These are phyloP conservation scores for Botia kubotai DNA, from an alignment of 2,797 vertebrate genomes.

Conservation along the genomic window DNA sequence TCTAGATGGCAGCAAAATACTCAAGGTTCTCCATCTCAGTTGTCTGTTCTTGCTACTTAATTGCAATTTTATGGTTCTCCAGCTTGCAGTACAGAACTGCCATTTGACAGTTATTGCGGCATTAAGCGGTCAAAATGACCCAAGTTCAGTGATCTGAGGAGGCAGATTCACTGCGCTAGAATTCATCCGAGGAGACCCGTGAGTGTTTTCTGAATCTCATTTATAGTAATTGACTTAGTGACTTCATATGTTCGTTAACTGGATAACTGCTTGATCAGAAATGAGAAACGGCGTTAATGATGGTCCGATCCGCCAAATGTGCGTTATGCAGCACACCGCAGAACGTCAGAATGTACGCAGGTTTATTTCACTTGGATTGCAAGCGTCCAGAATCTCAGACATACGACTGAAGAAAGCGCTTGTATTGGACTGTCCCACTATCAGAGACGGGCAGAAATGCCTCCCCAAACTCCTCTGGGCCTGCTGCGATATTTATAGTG, in stretches of 20 bases:
- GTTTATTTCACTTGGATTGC: background rate
- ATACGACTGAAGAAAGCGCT: background rate
- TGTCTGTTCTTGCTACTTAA: background rate
- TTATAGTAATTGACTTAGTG: constrained; percentile 2
- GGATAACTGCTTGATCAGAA: background rate
- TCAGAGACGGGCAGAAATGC: constrained; percentile 10
- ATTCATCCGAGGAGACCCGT: background rate
- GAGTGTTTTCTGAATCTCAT: constrained; percentile 20
- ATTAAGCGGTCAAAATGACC: background rate
- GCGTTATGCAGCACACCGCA: background rate
- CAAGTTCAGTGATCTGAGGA: background rate
- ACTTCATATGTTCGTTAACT: background rate
- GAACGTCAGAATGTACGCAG: background rate
- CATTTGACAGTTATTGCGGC: constrained; percentile 5
- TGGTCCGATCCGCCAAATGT: background rate
- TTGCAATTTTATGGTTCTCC: constrained; percentile 3
- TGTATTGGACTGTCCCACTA: constrained; percentile 21
- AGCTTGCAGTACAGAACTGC: constrained; percentile 24
- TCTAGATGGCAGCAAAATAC: constrained; percentile 51
- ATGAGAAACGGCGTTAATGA: background rate
- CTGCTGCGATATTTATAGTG: constrained; percentile 35
- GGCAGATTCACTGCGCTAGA: background rate
- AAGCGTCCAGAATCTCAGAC: background rate
- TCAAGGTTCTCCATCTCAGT: background rate
- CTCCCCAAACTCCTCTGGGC: constrained; percentile 13